Base-by-base conservation (phyloP, 2,113 vertebrate genomes). In the Ciconia boyciana region DNA sequence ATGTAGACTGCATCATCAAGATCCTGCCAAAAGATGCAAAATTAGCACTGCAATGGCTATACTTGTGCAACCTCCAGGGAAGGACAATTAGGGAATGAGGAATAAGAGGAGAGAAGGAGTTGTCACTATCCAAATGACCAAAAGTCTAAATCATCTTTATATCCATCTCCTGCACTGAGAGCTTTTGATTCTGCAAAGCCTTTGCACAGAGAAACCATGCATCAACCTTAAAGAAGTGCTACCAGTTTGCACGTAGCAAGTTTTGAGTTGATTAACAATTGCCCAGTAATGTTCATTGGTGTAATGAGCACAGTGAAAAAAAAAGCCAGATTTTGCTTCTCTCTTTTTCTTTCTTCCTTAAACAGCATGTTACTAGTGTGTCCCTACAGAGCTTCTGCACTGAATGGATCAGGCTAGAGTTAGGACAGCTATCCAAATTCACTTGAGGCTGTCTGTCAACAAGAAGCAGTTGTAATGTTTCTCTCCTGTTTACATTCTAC, bases 401-500 rank as follows among this genome's bases (percentile, higher is more conserved):
- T 2, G 11, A 78, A 44, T 28, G 51, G 10, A 70, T 91, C 32
- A 81, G 60, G 24, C 48, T 68, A 68, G 22, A 75, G 64, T 69
- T 69, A 89, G 55, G 46, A 96, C 28, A 85, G 75, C 28, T 79
- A 74, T 71, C 22, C 64, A 94, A 88, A 92, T 68, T 92, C 44
- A 85, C 29, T 75, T 85, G 43, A 93, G 36, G 51, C 41, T 80
- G 55, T 62, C 82, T 96, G 34, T 96, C 89, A 95, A 54, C 55
- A 87, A 90, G 62, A 87, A 81, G 64, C 52, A 69, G 71, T 87
- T 95, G 83, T 94, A 87, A 83, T 83, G 49, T 79, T 96, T 93
- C 74, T 92, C 79, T 96, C 32, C 49, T 95, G 77, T 96, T 96
- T 96, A 87, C 83, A 46, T 91, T 86, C 80, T 97, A 97, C 97